Percentiles rank a stretch among this genome's conserved stretches.
phyloP scores from a whole-genome alignment of 1,140 invertebrate genomes.

The Thaumetopoea pityocampa region DNA sequence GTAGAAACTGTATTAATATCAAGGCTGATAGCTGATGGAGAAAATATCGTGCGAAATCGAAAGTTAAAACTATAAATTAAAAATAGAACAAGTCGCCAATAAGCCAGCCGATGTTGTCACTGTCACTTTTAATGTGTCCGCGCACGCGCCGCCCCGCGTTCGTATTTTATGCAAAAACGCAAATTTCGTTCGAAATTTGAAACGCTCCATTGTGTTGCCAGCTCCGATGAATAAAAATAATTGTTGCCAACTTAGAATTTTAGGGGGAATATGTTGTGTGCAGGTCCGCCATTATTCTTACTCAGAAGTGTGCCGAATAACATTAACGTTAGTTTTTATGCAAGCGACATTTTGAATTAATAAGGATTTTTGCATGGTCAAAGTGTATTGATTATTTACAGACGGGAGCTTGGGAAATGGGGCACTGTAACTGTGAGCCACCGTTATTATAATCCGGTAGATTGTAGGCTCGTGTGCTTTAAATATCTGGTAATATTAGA shows the following conservation, averaged over 20 bases:
- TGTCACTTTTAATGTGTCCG: slow-evolving; percentile 35
- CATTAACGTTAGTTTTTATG: slow-evolving; percentile 64
- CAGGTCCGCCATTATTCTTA: slow-evolving; percentile 42
- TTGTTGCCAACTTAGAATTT: slow-evolving; percentile 50
- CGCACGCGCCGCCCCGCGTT: slow-evolving; percentile 56
- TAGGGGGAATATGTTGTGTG: slow-evolving; percentile 56
- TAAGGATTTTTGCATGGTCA: slow-evolving; percentile 50
- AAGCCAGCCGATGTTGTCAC: slow-evolving; percentile 22
- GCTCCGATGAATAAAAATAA: slow-evolving; percentile 65
- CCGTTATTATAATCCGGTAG: too few relatives aligned
- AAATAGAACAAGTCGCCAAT: neutral
- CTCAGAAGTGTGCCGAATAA: slow-evolving; percentile 40
- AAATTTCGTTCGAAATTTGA: slow-evolving; percentile 73
- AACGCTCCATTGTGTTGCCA: slow-evolving; percentile 63
- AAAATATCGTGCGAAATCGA: neutral
- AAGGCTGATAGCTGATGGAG: too few relatives aligned
- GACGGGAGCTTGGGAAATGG: slow-evolving; percentile 1
- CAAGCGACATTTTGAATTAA: slow-evolving; percentile 52
- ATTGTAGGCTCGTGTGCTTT: too few relatives aligned
- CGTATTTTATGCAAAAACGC: slow-evolving; percentile 74
- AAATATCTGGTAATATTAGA: too few relatives aligned
- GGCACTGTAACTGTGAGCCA: slow-evolving; percentile 1
- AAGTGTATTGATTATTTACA: slow-evolving; percentile 32
- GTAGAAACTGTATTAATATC: too few relatives aligned
- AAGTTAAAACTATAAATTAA: neutral